Base-by-base conservation (phyloP, 1,140 invertebrate genomes). In the Solenopsis invicta region DNA sequence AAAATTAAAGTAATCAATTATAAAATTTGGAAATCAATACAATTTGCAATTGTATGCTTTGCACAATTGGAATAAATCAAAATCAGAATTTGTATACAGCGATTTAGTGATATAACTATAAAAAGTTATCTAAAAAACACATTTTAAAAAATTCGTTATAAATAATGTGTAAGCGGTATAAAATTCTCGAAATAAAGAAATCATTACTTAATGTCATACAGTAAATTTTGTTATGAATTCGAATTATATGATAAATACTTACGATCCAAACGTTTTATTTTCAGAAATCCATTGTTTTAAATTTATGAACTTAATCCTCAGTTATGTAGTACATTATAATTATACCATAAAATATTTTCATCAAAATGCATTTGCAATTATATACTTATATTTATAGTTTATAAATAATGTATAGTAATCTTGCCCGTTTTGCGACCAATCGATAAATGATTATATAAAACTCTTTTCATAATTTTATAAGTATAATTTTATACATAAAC, bases 181-280 rank as follows among this genome's bases (percentile, higher is more conserved):
- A 71, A 71, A n/a, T 74, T 37, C 9, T 74, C 16, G 5, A 74
- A n/a, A n/a, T n/a, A n/a, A n/a, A n/a, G n/a, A n/a, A 72, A 52
- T 71, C 18, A 2, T 54, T 56, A 37, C 37, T 56, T 54, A 37
- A 74, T 5, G 6, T 37, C 4, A 4, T 52, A 72, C 8, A 54
- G 2, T 21, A 37, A 37, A 34, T 74, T 59, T 8, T 74, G 12
- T 34, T n/a, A 72, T 8, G 9, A n/a, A 72, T 13, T 54, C 18
- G 37, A 54, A 37, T 59, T 59, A 75, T 72, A 54, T 75, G 34
- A 56, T 34, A 59, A 41, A 75, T 75, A 75, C 34, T 75, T 75
- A 75, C 54, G 34, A 75, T 59, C 21, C 13, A 74, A 74, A 75
- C 41, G 16, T 29, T 56, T 24, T 37, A 21, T 75, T 37, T 37